phyloP scores from a whole-genome alignment of 2,888 invertebrate species.

The Dione juno region DNA sequence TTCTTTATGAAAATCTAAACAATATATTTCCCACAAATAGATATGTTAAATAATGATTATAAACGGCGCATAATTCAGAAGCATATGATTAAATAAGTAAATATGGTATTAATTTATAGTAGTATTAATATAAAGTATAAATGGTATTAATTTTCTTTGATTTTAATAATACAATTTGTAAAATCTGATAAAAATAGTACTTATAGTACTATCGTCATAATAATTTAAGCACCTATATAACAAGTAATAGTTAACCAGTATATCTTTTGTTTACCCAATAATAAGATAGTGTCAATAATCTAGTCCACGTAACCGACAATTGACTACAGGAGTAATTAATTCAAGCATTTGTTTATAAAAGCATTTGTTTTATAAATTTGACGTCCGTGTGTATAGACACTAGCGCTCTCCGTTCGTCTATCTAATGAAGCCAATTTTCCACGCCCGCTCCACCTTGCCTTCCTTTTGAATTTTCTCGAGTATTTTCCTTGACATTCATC shows the following conservation, averaged over 20 bases:
- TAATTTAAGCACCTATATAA: neutral
- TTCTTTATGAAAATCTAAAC: no score
- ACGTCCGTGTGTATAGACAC: slow-evolving; percentile 42
- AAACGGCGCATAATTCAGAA: no score
- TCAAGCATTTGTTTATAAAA: slow-evolving; percentile 1
- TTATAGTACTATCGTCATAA: no score
- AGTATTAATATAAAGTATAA: no score
- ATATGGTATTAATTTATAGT: no score
- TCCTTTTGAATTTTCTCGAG: slow-evolving; percentile 79
- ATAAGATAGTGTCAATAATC: slow-evolving; percentile 5
- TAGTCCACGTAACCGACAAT: slow-evolving; percentile 4
- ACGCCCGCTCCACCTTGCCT: slow-evolving; percentile 73
- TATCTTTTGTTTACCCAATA: neutral
- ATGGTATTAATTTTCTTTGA: no score
- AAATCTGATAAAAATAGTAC: no score
- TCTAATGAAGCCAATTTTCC: slow-evolving; percentile 83
- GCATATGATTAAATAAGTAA: no score
- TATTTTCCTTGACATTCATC: slow-evolving; percentile 81
- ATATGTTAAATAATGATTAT: no score
- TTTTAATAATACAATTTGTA: no score
- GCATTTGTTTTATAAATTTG: slow-evolving; percentile 18
- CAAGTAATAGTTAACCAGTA: neutral
- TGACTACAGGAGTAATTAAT: slow-evolving; percentile 31
- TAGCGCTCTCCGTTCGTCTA: slow-evolving; percentile 63
- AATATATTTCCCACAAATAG: no score